Base-by-base conservation (phyloP, 2,888 invertebrate genomes). In the Eulithis testata region DNA sequence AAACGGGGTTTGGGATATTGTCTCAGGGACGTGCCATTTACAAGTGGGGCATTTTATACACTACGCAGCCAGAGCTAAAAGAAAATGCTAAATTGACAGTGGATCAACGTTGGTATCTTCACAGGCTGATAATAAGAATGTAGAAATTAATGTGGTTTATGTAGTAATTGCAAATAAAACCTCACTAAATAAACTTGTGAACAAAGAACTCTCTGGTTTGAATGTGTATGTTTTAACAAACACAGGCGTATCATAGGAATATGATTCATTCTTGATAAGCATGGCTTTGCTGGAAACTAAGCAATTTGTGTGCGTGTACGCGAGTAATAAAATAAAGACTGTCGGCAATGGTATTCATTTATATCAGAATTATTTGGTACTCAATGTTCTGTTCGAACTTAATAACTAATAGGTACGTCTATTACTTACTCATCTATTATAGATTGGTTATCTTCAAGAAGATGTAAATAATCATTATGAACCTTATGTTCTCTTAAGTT, bases 191-290 rank as follows among this genome's bases (percentile, higher is more conserved):
- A 44, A 54, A 8, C 9, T 55, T n/a, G 44, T n/a, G 55, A n/a
- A 55, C 44, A 55, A 27, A 55, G 27, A 44, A 27, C 44, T 7
- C 11, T 55, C 44, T 31, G 44, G 47, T 27, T 44, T 27, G 11
- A 55, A 44, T 44, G 44, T 31, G 11, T 44, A 27, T 55, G 44
- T 55, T 54, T 54, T 55, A 11, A 27, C 44, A 44, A 53, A 43
- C 55, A 43, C 55, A 44, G 1, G 40, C 8, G 8, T 40, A 40
- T 40, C 40, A 44, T 11, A 11, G 8, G 11, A 45, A n/a, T 27
- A 55, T 55, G 44, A 55, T 27, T 55, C 55, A 44, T 14, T 55
- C 2, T 44, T 44, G 44, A 27, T 27, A 44, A 21, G 14, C 12
- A 44, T 7, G 11, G 12, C 2, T 12, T 45, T 56, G 31, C 44